Conservation (phyloP, 2,888 invertebrate species). For the Cerastoderma edule region DNA sequence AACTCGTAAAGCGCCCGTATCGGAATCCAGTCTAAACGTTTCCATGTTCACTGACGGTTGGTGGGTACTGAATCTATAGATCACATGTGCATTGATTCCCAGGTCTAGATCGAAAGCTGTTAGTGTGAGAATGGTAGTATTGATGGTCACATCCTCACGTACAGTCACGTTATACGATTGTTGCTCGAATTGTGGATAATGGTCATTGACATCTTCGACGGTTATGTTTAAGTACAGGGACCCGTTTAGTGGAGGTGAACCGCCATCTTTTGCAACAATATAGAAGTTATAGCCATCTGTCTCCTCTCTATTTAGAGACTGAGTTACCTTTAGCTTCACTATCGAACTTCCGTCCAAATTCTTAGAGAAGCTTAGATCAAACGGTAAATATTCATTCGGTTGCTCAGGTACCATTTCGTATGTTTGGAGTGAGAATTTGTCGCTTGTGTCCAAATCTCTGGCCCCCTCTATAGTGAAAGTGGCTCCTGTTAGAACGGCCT, state of each 20-base stretch:
- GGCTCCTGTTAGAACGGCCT: conserved; percentile 59
- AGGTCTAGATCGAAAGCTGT: conserved; percentile 93
- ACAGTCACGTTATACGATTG: conserved; percentile 60
- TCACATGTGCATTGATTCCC: conserved; percentile 88
- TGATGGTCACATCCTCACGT: conserved; percentile 60
- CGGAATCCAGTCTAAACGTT: conserved; percentile 59
- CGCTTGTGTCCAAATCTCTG: conserved; percentile 65
- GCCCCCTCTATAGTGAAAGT: conserved; percentile 64
- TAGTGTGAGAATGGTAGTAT: conserved; percentile 84
- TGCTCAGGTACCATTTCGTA: conserved; percentile 56
- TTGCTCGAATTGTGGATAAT: conserved; percentile 60
- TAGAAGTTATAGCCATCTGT: conserved; percentile 64
- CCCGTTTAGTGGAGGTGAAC: conserved; percentile 60
- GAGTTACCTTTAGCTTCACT: conserved; percentile 60
- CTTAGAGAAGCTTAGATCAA: conserved; percentile 57
- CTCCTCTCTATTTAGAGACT: conserved; percentile 66
- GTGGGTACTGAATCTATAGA: conserved; percentile 81
- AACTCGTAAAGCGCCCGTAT: conserved; percentile 65
- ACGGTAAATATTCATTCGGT: conserved; percentile 51
- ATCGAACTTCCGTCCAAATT: conserved; percentile 68
- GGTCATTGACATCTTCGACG: conserved; percentile 66
- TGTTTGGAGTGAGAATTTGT: conserved; percentile 54
- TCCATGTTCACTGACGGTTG: conserved; percentile 57
- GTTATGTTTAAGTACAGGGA: conserved; percentile 57
- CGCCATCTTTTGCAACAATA: conserved; percentile 69